phyloP scores from a whole-genome alignment of 2,888 invertebrate species.

The Encarsia formosa region DNA sequence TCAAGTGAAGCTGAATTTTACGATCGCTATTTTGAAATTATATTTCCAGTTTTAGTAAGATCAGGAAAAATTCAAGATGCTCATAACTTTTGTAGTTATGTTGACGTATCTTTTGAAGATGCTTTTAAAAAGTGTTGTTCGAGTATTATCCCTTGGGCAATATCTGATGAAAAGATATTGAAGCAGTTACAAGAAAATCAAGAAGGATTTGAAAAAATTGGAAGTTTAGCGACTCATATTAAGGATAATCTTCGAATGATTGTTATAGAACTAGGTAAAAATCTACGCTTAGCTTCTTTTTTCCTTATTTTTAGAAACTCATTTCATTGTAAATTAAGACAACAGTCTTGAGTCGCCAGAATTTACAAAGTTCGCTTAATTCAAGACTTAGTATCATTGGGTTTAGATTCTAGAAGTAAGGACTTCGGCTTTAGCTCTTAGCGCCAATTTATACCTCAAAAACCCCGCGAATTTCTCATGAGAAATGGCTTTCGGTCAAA shows the following conservation, averaged over 20 bases:
- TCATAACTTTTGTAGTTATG: constrained; percentile 37
- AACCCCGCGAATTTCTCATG: too few species aligned
- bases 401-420: too few species aligned
- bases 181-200: constrained; percentile 35
- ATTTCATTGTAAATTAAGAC: too few species aligned
- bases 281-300: too few species aligned
- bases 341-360: too few species aligned
- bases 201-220: constrained; percentile 35
- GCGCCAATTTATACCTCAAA: too few species aligned
- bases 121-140: constrained; percentile 42
- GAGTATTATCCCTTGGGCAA: constrained; percentile 34
- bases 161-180: constrained; percentile 30
- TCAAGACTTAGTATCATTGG: too few species aligned
- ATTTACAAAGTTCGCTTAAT: too few species aligned
- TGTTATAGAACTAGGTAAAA: constrained; percentile 38
- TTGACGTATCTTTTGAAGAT: constrained; percentile 35
- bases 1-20: constrained; percentile 49
- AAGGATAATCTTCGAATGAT: constrained; percentile 43
- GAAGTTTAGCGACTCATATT: constrained; percentile 38
- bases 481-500: too few species aligned
- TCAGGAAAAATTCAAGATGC: constrained; percentile 40
- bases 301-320: too few species aligned
- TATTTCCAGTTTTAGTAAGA: constrained; percentile 50
- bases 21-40: constrained; percentile 44
- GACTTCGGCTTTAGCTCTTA: too few species aligned